Evolutionary conservation across 2,797 vertebrate genomes (phyloP).

Genomic region (Otus scops): DNA sequence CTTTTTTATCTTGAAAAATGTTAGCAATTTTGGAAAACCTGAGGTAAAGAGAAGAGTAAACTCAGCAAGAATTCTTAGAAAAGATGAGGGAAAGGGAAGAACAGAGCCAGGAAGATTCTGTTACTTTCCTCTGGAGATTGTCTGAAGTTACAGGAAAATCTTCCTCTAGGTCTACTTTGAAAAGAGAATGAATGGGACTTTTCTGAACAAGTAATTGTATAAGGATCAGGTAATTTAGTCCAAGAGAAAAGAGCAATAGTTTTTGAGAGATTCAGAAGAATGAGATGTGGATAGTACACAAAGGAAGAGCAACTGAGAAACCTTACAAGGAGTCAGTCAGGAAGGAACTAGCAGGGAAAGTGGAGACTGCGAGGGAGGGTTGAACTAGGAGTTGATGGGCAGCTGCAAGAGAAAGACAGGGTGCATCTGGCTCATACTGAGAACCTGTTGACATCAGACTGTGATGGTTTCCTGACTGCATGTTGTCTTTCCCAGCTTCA

Average conservation of each 20-base stretch:
- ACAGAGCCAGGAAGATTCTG: neutral
- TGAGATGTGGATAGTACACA: neutral
- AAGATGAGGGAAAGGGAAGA: neutral
- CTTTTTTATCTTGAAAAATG: neutral
- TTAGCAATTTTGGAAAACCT: neutral
- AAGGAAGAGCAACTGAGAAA: neutral
- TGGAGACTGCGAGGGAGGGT: neutral
- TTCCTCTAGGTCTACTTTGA: neutral
- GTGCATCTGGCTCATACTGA: neutral
- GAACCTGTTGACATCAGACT: neutral
- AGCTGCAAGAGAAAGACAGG: neutral
- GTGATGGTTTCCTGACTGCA: neutral
- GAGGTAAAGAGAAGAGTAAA: neutral
- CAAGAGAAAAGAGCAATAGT: neutral
- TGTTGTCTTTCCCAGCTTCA: neutral
- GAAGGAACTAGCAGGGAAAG: neutral
- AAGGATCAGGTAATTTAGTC: neutral
- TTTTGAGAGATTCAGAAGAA: neutral
- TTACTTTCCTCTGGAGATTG: neutral
- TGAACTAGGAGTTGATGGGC: neutral
- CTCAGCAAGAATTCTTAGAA: neutral
- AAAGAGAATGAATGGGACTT: neutral
- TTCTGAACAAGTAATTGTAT: neutral
- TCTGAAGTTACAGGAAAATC: neutral
- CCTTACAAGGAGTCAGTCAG: neutral